A percentile compares a stretch with the other conserved stretches of the same genome.
phyloP scores from a whole-genome alignment of 2,797 vertebrate genomes.

The Micropoecilia bifurca region DNA sequence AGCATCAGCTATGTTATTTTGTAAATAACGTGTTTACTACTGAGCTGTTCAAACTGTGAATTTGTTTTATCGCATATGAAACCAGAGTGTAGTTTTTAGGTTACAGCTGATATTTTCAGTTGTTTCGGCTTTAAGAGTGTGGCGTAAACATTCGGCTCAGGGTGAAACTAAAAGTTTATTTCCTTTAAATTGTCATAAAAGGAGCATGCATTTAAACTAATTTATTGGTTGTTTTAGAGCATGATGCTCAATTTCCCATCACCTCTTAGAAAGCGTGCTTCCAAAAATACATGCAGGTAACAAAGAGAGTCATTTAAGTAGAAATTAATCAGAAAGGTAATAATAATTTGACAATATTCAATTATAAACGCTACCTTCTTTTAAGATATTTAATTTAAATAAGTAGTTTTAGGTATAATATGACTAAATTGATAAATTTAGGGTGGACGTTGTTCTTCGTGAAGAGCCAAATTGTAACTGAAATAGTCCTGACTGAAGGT shows the following conservation, averaged over 20 bases:
- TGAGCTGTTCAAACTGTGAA: too few relatives aligned
- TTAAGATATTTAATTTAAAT: neutral
- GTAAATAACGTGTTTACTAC: too few relatives aligned
- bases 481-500: neutral
- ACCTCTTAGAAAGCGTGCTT: neutral
- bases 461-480: neutral
- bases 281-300: neutral
- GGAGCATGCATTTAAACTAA: neutral
- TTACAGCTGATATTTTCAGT: too few relatives aligned
- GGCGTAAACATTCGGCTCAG: too few relatives aligned
- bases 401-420: neutral
- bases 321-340: neutral
- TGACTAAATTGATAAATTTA: too few relatives aligned
- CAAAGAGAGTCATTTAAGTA: neutral
- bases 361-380: neutral
- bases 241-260: neutral
- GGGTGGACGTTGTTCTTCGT: fast-evolving
- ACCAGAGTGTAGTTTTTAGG: too few relatives aligned
- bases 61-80: too few relatives aligned
- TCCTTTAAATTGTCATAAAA: neutral
- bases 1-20: too few relatives aligned
- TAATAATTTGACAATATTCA: neutral
- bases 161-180: too few relatives aligned
- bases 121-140: too few relatives aligned
- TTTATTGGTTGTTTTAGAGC: neutral